These are phyloP conservation scores for Eugnorisma glareosa DNA, from an alignment of 2,888 invertebrate species.

Conservation along the genomic window DNA sequence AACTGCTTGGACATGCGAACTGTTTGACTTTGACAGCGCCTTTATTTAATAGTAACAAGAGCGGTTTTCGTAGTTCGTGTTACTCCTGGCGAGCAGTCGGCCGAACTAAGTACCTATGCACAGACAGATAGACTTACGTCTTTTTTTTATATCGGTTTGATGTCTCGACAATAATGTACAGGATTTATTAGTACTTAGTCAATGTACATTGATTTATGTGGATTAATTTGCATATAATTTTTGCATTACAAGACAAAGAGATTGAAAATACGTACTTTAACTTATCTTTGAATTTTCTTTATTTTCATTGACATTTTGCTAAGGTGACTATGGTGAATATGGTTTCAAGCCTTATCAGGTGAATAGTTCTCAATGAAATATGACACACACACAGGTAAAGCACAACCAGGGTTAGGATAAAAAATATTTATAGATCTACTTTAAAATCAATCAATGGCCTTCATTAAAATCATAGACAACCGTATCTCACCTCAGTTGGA, in stretches of 20 bases:
- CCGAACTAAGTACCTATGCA: slow-evolving; percentile 5
- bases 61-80: neutral
- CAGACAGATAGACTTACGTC: neutral
- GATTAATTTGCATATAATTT: neutral
- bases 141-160: slow-evolving; percentile 8
- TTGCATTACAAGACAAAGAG: neutral
- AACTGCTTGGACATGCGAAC: neutral
- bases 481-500: too few species aligned
- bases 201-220: slow-evolving; percentile 13
- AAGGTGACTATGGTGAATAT: neutral
- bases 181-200: slow-evolving; percentile 17
- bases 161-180: slow-evolving; percentile 9
- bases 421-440: too few species aligned
- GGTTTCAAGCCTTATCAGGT: neutral
- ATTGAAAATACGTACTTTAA: neutral
- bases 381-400: too few species aligned
- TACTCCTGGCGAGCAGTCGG: neutral
- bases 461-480: too few species aligned
- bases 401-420: too few species aligned
- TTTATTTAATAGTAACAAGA: neutral
- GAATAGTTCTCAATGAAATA: too few species aligned
- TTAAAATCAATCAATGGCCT: too few species aligned
- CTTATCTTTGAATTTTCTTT: neutral
- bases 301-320: neutral
- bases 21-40: neutral